Evolutionary conservation across 2,797 vertebrate species (phyloP).

Genomic region (Columba guinea): DNA sequence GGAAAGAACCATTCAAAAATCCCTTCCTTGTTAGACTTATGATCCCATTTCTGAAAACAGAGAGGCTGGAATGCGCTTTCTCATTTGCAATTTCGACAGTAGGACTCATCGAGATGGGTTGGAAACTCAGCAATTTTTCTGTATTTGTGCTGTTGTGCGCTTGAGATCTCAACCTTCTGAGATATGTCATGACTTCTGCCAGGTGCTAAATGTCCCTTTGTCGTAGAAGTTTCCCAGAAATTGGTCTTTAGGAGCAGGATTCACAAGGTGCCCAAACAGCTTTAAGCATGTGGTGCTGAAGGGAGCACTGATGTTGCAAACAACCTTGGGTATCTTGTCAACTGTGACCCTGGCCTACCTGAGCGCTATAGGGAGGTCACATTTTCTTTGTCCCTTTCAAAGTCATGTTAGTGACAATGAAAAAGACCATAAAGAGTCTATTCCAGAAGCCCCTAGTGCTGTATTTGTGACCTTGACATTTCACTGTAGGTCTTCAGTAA

Average conservation of each 20-base stretch:
- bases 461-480: neutral
- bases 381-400: neutral
- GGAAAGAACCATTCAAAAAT: fast-evolving
- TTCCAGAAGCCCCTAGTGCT: neutral
- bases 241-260: neutral
- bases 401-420: neutral
- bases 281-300: neutral
- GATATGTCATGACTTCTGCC: neutral
- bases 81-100: neutral
- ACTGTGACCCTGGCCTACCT: neutral
- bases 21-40: fast-evolving
- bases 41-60: neutral
- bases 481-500: neutral
- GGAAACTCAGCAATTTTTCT: neutral
- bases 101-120: fast-evolving
- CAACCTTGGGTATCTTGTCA: neutral
- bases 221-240: neutral
- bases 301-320: neutral
- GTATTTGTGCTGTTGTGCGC: neutral
- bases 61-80: neutral
- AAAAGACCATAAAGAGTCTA: neutral
- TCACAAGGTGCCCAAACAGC: neutral
- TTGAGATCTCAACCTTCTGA: neutral
- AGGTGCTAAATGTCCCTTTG: neutral
- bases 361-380: no score